These are phyloP conservation scores for Nymphicus hollandicus DNA, from an alignment of 2,113 vertebrate species.

Conservation along the genomic window DNA sequence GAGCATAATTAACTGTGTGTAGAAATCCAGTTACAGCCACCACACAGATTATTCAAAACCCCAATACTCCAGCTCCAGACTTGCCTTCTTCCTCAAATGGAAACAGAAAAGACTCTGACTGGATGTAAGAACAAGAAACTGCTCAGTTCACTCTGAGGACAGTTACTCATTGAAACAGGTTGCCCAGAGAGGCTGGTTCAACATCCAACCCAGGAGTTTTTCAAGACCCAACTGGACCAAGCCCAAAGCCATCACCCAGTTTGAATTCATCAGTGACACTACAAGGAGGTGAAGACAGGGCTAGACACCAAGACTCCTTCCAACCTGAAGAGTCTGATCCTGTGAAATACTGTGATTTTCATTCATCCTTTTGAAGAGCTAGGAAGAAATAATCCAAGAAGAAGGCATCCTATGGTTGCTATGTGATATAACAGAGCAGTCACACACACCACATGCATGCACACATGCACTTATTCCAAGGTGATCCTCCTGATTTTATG, in stretches of 20 bases:
- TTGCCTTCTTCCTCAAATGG: background rate
- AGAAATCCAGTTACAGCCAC: background rate
- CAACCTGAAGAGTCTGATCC: background rate
- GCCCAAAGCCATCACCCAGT: background rate
- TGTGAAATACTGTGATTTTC: background rate
- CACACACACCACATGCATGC: background rate
- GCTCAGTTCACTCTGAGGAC: background rate
- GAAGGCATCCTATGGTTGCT: background rate
- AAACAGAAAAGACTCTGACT: background rate
- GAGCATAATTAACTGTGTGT: background rate
- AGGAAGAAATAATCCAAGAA: background rate
- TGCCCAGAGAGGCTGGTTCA: background rate
- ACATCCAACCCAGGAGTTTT: background rate
- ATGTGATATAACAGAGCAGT: background rate
- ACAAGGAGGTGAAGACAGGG: accelerated
- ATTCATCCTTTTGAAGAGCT: background rate
- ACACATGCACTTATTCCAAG: background rate
- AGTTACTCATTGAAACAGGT: background rate
- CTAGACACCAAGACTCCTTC: background rate
- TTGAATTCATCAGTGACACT: background rate
- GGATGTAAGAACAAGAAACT: background rate
- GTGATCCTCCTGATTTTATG: background rate
- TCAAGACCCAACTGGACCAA: background rate
- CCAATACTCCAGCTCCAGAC: background rate
- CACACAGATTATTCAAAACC: background rate